Evolutionary conservation across 2,113 vertebrate species (phyloP).

Genomic region (Noturus placidus): DNA sequence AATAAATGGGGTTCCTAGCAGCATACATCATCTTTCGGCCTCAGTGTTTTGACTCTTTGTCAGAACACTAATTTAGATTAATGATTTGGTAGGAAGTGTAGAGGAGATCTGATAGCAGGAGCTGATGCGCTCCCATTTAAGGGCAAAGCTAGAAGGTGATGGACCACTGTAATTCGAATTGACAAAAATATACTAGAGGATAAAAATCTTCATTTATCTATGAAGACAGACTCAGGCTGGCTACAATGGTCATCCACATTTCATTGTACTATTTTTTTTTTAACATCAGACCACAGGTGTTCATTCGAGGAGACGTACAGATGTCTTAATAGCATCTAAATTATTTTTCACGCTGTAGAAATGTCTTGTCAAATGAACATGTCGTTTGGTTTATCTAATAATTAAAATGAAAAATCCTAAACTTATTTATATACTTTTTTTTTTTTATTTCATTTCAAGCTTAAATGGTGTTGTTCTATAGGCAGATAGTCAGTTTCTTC

Average conservation of each 20-base stretch:
- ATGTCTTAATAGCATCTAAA: no score
- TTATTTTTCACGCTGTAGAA: not conserved
- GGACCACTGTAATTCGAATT: conserved; percentile 45
- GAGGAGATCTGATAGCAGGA: conserved; percentile 62
- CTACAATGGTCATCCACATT: not conserved
- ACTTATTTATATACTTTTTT: no score
- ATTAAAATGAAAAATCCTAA: no score
- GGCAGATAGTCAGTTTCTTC: not conserved
- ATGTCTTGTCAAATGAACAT: not conserved
- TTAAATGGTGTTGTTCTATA: no score
- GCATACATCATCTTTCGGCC: conserved; percentile 73
- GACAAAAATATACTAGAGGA: conserved; percentile 15
- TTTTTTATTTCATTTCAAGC: no score
- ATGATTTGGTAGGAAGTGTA: conserved; percentile 64
- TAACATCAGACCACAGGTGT: not conserved
- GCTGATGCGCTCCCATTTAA: conserved; percentile 67
- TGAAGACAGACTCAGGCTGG: not conserved
- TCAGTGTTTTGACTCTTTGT: conserved; percentile 77
- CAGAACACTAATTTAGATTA: conserved; percentile 78
- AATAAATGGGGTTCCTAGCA: conserved; percentile 65
- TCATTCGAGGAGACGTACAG: not conserved
- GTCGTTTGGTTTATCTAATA: no score
- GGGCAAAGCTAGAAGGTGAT: conserved; percentile 57
- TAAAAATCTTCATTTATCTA: not conserved
- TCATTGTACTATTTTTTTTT: not conserved